Percentiles rank a stretch among this genome's conserved stretches.
Evolutionary conservation across 1,140 invertebrate species (phyloP).

Genomic region (Hypothenemus hampei): DNA sequence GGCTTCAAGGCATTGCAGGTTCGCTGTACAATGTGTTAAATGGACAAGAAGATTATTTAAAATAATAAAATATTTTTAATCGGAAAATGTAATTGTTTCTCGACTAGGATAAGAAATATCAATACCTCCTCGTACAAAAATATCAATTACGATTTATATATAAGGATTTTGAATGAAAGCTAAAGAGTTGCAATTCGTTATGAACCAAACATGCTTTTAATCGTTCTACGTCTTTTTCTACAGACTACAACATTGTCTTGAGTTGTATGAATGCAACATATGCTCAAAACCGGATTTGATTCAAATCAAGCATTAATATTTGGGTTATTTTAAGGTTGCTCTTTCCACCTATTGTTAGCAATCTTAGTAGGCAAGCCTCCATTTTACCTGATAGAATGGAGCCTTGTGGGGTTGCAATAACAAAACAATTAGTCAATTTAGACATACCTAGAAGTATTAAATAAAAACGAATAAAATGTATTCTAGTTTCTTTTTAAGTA

Average conservation of each 20-base stretch:
- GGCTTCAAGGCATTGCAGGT: no score
- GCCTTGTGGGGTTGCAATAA: constrained; percentile 59
- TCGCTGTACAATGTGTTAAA: no score
- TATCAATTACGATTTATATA: constrained; percentile 13
- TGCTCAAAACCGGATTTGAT: constrained; percentile 33
- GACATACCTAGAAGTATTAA: background rate
- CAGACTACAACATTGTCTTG: constrained; percentile 38
- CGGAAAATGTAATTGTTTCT: no score
- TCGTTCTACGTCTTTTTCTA: constrained; percentile 34
- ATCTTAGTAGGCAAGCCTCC: constrained; percentile 46
- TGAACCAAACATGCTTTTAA: constrained; percentile 36
- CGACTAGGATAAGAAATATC: background rate
- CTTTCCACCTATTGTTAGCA: constrained; percentile 43
- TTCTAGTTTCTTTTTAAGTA: no score
- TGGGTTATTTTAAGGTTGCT: constrained; percentile 25
- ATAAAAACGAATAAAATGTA: no score
- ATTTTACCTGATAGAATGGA: constrained; percentile 68
- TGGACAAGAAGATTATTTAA: no score
- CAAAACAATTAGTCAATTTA: constrained; percentile 18
- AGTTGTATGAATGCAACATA: constrained; percentile 32
- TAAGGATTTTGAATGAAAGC: constrained; percentile 32
- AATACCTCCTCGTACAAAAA: no score
- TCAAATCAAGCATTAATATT: constrained; percentile 33
- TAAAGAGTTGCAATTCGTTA: constrained; percentile 19
- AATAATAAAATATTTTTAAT: no score